phyloP scores from a whole-genome alignment of 2,797 vertebrate genomes.

The Sebastes alutus region DNA sequence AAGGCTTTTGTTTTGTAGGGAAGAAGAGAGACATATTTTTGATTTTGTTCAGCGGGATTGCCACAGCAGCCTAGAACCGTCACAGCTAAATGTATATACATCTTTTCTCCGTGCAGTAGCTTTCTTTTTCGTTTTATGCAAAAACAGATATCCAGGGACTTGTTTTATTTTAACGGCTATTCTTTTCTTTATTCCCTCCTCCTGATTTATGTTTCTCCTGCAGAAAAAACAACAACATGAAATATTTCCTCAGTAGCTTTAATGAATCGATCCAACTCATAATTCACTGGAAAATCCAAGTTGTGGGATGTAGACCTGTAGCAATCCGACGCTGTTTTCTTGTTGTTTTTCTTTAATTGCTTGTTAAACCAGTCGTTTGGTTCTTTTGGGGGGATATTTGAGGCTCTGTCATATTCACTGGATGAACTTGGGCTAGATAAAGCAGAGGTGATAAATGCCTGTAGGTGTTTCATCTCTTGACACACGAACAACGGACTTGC shows the following conservation, averaged over 20 bases:
- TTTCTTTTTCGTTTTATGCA: slow-evolving; percentile 85
- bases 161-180: slow-evolving; percentile 79
- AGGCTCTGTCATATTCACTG: slow-evolving; percentile 84
- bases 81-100: slow-evolving; percentile 92
- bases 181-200: slow-evolving; percentile 35
- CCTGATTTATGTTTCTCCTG: slow-evolving; percentile 75
- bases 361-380: slow-evolving; percentile 28
- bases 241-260: slow-evolving; percentile 91
- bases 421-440: slow-evolving; percentile 94
- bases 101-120: slow-evolving; percentile 85
- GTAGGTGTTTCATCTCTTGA: slow-evolving; percentile 92
- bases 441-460: slow-evolving; percentile 93
- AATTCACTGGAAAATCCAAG: slow-evolving; percentile 89
- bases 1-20: slow-evolving; percentile 73
- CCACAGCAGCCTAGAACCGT: slow-evolving; percentile 80
- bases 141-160: slow-evolving; percentile 88
- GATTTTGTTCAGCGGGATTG: slow-evolving; percentile 69
- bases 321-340: slow-evolving; percentile 69
- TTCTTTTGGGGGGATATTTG: slow-evolving; percentile 20
- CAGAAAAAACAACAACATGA: slow-evolving; percentile 76
- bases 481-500: slow-evolving; percentile 94
- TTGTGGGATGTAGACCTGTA: slow-evolving; percentile 89
- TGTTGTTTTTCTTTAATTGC: slow-evolving; percentile 61
- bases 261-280: slow-evolving; percentile 89
- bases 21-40: slow-evolving; percentile 49